A percentile compares a stretch with the other conserved stretches of the same genome.
Conservation (phyloP, 2,797 vertebrate species). For the Malacoctenus gilli region DNA sequence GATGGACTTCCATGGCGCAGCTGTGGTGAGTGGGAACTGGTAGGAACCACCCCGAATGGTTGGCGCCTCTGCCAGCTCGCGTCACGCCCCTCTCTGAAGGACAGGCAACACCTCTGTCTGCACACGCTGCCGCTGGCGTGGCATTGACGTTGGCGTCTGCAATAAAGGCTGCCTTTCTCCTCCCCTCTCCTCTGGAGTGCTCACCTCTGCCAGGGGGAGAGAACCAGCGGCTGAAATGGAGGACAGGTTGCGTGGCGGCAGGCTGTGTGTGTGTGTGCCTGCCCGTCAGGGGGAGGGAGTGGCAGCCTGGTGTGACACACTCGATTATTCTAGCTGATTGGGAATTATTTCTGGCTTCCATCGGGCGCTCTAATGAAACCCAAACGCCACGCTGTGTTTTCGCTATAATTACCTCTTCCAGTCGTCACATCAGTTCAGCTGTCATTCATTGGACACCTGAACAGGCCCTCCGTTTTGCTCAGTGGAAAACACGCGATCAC, state of each 20-base stretch:
- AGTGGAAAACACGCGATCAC: slow-evolving; percentile 16
- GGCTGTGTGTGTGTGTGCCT: slow-evolving; percentile 45
- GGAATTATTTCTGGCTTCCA: slow-evolving; percentile 58
- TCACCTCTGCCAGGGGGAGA: slow-evolving; percentile 63
- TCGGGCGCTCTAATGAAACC: slow-evolving; percentile 31
- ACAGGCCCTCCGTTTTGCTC: slow-evolving; percentile 14
- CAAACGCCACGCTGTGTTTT: slow-evolving; percentile 28
- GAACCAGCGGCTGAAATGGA: slow-evolving; percentile 49
- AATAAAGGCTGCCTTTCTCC: slow-evolving; percentile 69
- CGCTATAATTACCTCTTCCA: slow-evolving; percentile 36
- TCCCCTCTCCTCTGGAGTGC: slow-evolving; percentile 48
- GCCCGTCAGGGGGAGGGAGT: slow-evolving; percentile 69
- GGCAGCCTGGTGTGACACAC: slow-evolving; percentile 66
- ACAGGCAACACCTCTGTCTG: slow-evolving; percentile 63
- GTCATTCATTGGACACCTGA: slow-evolving; percentile 17
- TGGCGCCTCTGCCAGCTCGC: slow-evolving; percentile 21
- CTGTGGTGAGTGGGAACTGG: slow-evolving; percentile 8
- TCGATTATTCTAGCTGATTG: slow-evolving; percentile 66
- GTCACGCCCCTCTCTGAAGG: slow-evolving; percentile 40
- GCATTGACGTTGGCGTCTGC: slow-evolving; percentile 71
- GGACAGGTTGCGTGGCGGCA: slow-evolving; percentile 40
- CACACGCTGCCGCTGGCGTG: slow-evolving; percentile 27
- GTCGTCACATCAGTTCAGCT: slow-evolving; percentile 1
- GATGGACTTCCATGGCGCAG: slow-evolving; percentile 23
- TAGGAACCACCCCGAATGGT: slow-evolving; percentile 40